Evolutionary conservation across 2,797 vertebrate genomes (phyloP).

Genomic region (Diglossa cyanea): DNA sequence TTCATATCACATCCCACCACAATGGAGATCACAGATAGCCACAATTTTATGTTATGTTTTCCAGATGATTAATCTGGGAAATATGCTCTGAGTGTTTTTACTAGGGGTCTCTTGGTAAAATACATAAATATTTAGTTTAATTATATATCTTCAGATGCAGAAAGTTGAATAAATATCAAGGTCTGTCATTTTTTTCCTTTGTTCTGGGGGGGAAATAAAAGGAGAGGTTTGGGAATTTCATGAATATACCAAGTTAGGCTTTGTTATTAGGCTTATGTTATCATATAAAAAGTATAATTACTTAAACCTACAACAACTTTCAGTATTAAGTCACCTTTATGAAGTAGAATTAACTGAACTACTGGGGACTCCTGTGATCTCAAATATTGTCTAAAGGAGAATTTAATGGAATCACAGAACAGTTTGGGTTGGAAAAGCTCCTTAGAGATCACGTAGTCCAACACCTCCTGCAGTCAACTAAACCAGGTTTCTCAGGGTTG

Average conservation of each 20-base stretch:
- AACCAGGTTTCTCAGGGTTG: not conserved
- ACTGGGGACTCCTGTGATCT: not conserved
- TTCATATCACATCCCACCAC: not conserved
- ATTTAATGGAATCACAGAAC: not conserved
- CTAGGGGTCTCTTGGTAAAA: not conserved
- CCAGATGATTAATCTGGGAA: not conserved
- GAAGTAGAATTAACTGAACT: not conserved
- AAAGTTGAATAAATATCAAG: not conserved
- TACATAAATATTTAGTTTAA: not conserved
- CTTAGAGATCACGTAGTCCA: not conserved
- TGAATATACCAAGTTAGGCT: not conserved
- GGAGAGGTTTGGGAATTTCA: not conserved
- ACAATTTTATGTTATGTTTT: not conserved
- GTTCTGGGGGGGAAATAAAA: not conserved
- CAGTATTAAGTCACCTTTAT: not conserved
- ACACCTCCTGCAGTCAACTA: not conserved
- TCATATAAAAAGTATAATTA: not conserved
- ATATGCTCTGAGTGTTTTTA: not conserved
- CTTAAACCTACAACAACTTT: not conserved
- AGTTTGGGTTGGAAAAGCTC: not conserved
- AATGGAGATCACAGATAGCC: not conserved
- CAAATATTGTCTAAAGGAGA: not conserved
- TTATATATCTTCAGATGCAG: not conserved
- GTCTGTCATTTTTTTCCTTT: not conserved
- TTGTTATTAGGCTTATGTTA: not conserved